phyloP scores from a whole-genome alignment of 2,797 vertebrate species.

The Percopsis omiscomaycus region DNA sequence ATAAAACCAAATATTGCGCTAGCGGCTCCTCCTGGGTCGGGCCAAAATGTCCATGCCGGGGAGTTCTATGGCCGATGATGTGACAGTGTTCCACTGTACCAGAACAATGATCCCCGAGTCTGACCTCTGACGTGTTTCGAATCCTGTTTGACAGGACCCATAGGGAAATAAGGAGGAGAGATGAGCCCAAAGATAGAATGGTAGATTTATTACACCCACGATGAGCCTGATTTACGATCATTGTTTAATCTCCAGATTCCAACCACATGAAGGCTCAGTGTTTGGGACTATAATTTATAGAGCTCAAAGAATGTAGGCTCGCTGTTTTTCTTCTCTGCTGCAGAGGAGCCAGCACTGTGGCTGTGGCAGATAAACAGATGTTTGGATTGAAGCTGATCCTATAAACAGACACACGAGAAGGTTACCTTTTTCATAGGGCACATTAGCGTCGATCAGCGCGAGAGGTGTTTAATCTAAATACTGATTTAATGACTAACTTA shows the following conservation, averaged over 20 bases:
- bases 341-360: conserved; percentile 54
- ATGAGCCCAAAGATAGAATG: conserved; percentile 61
- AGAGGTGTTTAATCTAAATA: conserved; percentile 7
- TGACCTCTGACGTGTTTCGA: conserved; percentile 42
- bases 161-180: conserved; percentile 16
- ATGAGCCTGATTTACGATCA: conserved; percentile 68
- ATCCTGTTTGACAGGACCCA: conserved; percentile 43
- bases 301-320: conserved; percentile 57
- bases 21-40: too few relatives aligned
- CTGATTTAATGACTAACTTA: conserved; percentile 1
- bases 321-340: conserved; percentile 60
- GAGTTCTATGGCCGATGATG: too few relatives aligned
- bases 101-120: conserved; percentile 51
- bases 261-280: conserved; percentile 72
- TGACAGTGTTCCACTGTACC: too few relatives aligned
- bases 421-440: conserved; percentile 48
- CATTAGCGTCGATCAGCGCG: conserved; percentile 12
- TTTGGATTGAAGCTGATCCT: conserved; percentile 61
- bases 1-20: too few relatives aligned
- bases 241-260: conserved; percentile 78
- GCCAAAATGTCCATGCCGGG: too few relatives aligned
- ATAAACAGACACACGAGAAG: conserved; percentile 60
- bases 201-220: conserved; percentile 65
- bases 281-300: conserved; percentile 66
- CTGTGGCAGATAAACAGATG: conserved; percentile 61